A percentile compares a stretch with the other conserved stretches of the same genome.
Conservation (phyloP, 2,888 invertebrate species). For the Coelopa pilipes region DNA sequence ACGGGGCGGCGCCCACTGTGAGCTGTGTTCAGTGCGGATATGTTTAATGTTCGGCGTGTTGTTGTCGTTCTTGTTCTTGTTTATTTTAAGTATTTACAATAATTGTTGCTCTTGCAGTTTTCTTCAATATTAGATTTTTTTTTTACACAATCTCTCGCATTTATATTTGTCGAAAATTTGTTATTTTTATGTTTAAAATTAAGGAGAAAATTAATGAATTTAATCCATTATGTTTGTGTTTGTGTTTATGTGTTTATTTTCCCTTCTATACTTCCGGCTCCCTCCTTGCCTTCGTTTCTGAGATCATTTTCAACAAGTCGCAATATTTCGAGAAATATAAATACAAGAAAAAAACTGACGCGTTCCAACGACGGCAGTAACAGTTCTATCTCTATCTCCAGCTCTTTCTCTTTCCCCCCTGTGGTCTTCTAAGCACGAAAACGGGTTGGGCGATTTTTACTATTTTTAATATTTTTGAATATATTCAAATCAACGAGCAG, state of each 20-base stretch:
- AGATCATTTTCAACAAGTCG: slow-evolving; percentile 35
- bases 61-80: background rate
- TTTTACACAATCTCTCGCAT: slow-evolving; percentile 4
- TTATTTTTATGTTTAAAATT: slow-evolving; percentile 20
- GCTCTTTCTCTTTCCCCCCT: no score
- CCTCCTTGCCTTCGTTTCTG: slow-evolving; percentile 14
- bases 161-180: slow-evolving; percentile 28
- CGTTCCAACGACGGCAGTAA: no score
- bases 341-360: slow-evolving; percentile 4
- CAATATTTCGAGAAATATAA: slow-evolving; percentile 33
- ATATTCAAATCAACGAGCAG: slow-evolving; percentile 2
- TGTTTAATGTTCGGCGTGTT: slow-evolving; percentile 15
- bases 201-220: slow-evolving; percentile 11
- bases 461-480: background rate
- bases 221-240: background rate
- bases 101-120: background rate
- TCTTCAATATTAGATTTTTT: background rate
- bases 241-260: slow-evolving; percentile 18
- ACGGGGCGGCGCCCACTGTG: slow-evolving; percentile 3
- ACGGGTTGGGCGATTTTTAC: background rate
- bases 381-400: no score
- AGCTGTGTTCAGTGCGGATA: slow-evolving; percentile 28
- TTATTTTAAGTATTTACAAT: slow-evolving; percentile 13
- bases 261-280: slow-evolving; percentile 13
- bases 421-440: no score